Base-by-base conservation (phyloP, 2,113 vertebrate genomes). In the Cardinalis cardinalis region DNA sequence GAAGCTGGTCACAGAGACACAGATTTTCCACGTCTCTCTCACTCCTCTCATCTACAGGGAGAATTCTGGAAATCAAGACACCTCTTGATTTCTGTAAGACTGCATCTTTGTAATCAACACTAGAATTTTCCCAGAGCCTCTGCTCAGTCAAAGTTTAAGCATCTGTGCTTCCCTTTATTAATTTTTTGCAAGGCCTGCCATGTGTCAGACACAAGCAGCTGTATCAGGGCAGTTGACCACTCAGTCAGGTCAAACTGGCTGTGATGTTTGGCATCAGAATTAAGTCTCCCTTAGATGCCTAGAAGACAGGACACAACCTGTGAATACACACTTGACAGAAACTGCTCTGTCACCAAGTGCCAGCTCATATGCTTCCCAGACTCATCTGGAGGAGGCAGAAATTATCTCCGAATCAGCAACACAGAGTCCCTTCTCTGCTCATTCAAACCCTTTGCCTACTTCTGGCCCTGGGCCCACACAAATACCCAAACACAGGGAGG, bases 331-430 rank as follows among this genome's bases (percentile, higher is more conserved):
- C 36, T 59, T 29, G 36, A 60, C 76, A 48, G 44, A 49, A 61
- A 59, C 61, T 34, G 51, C 66, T 19, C 38, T 26, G 10, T 66
- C 71, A 51, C 12, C 23, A 49, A 76, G 28, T 11, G 4, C 55
- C 60, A 40, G 31, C 44, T 66, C 24, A 5, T 24, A 24, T 3
- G n/a, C 83, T 84, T 86, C 40, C 64, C 73, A 88, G 59, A 73
- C 69, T 84, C 48, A 11, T 53, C 77, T 93, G 60, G 85, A 95
- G 44, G 87, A 48, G 46, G 56, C 66, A 87, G 51, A 87, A 95
- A 77, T 25, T 48, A 70, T 92, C 70, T 89, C 49, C 55, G 55
- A 65, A 86, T 48, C 6, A 0, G 40, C 56, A 61, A 23, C 1
- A 34, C 40, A 55, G 55, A 56, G 40, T 71, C 60, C 41, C 28